Conservation (phyloP, 2,888 invertebrate genomes). For the Drosophila tripunctata region DNA sequence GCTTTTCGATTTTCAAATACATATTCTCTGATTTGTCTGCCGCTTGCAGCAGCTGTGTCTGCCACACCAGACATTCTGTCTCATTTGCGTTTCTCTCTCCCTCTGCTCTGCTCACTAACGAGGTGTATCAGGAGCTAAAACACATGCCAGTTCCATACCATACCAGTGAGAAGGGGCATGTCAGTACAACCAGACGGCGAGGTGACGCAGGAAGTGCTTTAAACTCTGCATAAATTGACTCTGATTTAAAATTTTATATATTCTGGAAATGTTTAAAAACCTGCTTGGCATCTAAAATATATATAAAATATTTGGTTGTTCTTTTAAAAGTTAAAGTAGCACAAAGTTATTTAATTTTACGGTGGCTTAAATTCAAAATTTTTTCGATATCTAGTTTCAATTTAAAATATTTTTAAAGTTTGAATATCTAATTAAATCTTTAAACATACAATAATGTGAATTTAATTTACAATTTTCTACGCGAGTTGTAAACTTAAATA, state of each 20-base stretch:
- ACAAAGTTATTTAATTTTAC: too few relatives aligned
- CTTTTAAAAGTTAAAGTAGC: too few relatives aligned
- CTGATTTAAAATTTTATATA: not conserved
- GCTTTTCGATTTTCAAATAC: constrained; percentile 71
- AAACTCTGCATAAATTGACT: not conserved
- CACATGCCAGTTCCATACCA: constrained; percentile 4
- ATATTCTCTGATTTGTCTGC: not conserved
- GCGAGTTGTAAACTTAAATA: too few relatives aligned
- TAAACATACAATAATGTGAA: too few relatives aligned
- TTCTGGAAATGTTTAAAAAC: too few relatives aligned
- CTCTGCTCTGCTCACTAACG: constrained; percentile 49
- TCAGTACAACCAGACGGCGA: not conserved
- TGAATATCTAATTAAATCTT: too few relatives aligned
- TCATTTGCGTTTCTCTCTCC: constrained; percentile 34
- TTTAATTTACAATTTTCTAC: too few relatives aligned
- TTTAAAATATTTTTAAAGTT: too few relatives aligned
- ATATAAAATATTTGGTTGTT: not conserved
- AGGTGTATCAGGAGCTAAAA: constrained; percentile 38
- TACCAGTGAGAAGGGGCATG: not conserved
- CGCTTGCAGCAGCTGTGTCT: constrained; percentile 10
- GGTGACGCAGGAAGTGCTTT: not conserved
- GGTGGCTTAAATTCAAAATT: too few relatives aligned
- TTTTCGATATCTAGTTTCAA: too few relatives aligned
- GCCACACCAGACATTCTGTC: constrained; percentile 46
- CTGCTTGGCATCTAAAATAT: too few relatives aligned